Conservation (phyloP, 2,113 vertebrate genomes). For the Platichthys flesus region DNA sequence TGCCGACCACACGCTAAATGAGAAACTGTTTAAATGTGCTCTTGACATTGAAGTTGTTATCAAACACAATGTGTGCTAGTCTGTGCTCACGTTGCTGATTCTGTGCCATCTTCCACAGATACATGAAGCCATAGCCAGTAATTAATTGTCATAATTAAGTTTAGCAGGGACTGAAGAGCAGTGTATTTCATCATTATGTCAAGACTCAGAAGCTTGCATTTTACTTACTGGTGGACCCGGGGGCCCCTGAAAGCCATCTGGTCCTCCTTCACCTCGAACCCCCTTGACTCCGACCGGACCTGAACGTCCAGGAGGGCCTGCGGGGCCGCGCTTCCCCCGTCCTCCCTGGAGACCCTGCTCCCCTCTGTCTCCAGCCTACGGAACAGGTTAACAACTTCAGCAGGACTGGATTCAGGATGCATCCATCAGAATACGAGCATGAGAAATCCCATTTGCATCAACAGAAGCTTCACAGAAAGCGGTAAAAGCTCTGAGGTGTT, state of each 20-base stretch:
- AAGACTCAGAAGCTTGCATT: conserved; percentile 11
- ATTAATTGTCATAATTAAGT: not conserved
- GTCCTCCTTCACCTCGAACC: conserved; percentile 74
- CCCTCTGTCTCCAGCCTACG: conserved; percentile 80
- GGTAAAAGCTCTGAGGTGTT: too few species aligned
- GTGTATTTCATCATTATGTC: conserved; percentile 12
- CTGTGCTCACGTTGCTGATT: conserved; percentile 28
- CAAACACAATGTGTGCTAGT: conserved; percentile 45
- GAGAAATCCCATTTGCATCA: not conserved
- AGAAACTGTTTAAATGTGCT: conserved; percentile 66
- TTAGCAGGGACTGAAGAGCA: conserved; percentile 8
- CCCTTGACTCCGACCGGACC: conserved; percentile 77
- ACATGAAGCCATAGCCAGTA: not conserved
- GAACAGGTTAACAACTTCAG: conserved; percentile 38
- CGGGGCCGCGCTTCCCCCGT: conserved; percentile 78
- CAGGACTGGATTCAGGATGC: conserved; percentile 2
- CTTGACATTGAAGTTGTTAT: conserved; percentile 6
- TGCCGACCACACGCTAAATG: conserved; percentile 59
- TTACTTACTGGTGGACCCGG: conserved; percentile 78
- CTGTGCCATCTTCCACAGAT: conserved; percentile 30
- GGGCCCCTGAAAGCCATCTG: conserved; percentile 78
- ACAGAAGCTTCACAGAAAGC: not conserved
- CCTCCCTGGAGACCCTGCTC: conserved; percentile 72
- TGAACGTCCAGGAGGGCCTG: conserved; percentile 73
- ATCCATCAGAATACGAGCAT: conserved; percentile 4